Evolutionary conservation across 2,888 invertebrate genomes (phyloP).

Genomic region (Scaptomyza caliginosa): DNA sequence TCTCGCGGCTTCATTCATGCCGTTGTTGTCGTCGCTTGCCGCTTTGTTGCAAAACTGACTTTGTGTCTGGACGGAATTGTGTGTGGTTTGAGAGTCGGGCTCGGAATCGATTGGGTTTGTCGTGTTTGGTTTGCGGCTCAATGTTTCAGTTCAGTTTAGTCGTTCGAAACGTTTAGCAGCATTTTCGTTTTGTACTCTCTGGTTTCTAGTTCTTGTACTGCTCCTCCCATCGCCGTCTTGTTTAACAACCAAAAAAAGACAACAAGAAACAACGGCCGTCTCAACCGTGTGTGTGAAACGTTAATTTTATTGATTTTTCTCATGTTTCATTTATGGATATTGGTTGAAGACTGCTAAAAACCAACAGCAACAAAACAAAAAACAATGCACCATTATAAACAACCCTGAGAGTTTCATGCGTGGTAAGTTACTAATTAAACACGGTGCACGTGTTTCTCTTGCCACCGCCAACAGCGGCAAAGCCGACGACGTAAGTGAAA

Average conservation of each 20-base stretch:
- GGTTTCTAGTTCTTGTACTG: slow-evolving; percentile 50
- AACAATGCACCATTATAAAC: slow-evolving; percentile 11
- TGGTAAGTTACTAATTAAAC: slow-evolving; percentile 39
- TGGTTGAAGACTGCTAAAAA: slow-evolving; percentile 24
- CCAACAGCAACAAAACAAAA: slow-evolving; percentile 2
- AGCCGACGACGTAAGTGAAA: slow-evolving; percentile 24
- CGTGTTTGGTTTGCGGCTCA: slow-evolving; percentile 26
- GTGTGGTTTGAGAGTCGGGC: slow-evolving; percentile 33
- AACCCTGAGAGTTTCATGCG: slow-evolving; percentile 27
- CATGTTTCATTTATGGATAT: slow-evolving; percentile 59
- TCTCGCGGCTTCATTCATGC: slow-evolving; percentile 62
- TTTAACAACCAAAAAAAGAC: background rate
- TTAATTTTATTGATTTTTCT: slow-evolving; percentile 75
- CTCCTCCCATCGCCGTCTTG: slow-evolving; percentile 26
- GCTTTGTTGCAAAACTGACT: slow-evolving; percentile 37
- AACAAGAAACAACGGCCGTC: slow-evolving; percentile 6
- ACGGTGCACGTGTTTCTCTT: slow-evolving; percentile 41
- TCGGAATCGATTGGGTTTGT: slow-evolving; percentile 19
- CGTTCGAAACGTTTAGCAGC: slow-evolving; percentile 63
- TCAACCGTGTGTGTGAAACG: slow-evolving; percentile 47
- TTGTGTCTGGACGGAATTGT: slow-evolving; percentile 31
- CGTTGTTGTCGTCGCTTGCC: background rate
- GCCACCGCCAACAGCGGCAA: background rate
- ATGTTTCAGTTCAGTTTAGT: slow-evolving; percentile 58
- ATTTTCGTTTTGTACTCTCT: slow-evolving; percentile 67